Base-by-base conservation (phyloP, 2,888 invertebrate species). In the Ephialtes manifestator region DNA sequence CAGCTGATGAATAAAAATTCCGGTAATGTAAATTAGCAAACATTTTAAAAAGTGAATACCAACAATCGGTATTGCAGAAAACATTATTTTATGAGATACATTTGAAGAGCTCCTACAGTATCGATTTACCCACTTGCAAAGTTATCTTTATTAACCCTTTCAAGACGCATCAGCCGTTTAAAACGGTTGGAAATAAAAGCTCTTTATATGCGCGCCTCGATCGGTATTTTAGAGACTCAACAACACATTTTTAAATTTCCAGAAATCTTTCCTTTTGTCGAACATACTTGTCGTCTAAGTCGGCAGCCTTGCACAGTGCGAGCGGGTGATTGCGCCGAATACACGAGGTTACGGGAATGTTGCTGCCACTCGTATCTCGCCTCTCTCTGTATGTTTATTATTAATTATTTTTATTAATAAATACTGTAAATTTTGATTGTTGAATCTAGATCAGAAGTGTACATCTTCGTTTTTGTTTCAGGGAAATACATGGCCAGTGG, bases 221-320 rank as follows among this genome's bases (percentile, higher is more conserved):
- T 53, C 18, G 53, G 3, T 53, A 53, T 53, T 53, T 18, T 20
- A 53, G 11, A 55, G 53, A 10, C 53, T 10, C 10, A 8, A 13
- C 15, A 58, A 4, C 28, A 24, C 83, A 77, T 46, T 65, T 46
- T 75, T 85, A 74, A 60, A 88, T 84, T 83, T 95, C 95, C 93
- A 96, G 97, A 96, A 94, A 95, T 95, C 51, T 95, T 96, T 91
- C 96, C 95, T 28, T 96, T 96, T 94, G 95, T 96, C 88, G 96
- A 96, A 87, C 97, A 97, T 94, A 96, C 96, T 1, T 97, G 97
- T 94, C 96, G 96, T 94, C 91, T 96, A 89, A 96, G 96, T 58
- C 95, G 95, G 76, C 94, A 94, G 89, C 95, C 96, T 89, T 96
- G 96, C 93, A 94, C 94, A 87, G 95, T 96, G 51, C 93, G 95